These are phyloP conservation scores for Nicator chloris DNA, from an alignment of 2,113 vertebrate genomes.

Conservation along the genomic window DNA sequence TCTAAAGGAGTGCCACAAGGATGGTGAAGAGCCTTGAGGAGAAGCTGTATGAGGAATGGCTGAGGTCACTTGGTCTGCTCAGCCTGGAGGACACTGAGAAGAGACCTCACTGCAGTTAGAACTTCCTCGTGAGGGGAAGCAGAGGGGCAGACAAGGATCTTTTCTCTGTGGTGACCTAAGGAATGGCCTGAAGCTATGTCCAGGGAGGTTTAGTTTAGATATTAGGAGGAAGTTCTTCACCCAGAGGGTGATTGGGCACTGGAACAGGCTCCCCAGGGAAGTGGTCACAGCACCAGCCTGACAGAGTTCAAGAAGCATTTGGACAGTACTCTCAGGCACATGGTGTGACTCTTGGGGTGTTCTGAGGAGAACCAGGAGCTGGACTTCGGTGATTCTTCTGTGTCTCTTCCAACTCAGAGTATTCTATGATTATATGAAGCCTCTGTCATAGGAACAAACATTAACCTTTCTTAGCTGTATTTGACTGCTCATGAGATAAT, in stretches of 20 bases:
- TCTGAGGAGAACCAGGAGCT: background rate
- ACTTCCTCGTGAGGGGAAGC: fast-evolving
- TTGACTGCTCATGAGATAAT: background rate
- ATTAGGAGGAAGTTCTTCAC: background rate
- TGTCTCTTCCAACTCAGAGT: background rate
- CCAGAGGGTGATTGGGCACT: background rate
- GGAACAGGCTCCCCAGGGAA: background rate
- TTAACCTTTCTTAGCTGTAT: background rate
- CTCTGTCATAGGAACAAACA: background rate
- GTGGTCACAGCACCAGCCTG: background rate
- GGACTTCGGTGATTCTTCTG: background rate
- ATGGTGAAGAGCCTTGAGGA: background rate
- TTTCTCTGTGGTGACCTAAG: background rate
- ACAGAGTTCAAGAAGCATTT: background rate
- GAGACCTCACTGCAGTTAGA: background rate
- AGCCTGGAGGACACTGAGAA: background rate
- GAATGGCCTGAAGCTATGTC: background rate
- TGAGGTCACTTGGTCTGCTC: background rate
- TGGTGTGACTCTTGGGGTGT: background rate
- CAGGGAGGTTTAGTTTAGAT: background rate
- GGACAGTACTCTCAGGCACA: background rate
- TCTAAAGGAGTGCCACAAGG: background rate
- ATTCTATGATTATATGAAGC: background rate
- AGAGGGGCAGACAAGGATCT: background rate
- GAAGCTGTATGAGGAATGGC: fast-evolving